These are phyloP conservation scores for Anthophora plumipes DNA, from an alignment of 2,888 invertebrate species.

Conservation along the genomic window DNA sequence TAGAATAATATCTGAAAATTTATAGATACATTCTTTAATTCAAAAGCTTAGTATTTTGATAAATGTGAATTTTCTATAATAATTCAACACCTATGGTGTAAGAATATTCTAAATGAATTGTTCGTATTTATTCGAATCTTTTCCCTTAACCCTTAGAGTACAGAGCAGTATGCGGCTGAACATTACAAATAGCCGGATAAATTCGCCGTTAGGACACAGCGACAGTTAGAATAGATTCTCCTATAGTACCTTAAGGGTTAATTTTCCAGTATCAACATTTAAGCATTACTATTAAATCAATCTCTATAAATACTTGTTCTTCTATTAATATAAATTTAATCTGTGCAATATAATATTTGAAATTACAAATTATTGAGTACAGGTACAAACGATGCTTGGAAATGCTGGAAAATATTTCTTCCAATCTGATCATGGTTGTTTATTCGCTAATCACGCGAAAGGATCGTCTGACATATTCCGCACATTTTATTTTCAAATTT, in stretches of 20 bases:
- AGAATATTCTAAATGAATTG: no score
- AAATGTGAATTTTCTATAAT: no score
- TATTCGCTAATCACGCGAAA: constrained; percentile 8
- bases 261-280: no score
- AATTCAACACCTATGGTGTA: no score
- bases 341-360: background rate
- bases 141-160: no score
- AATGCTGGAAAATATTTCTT: constrained; percentile 3
- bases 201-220: no score
- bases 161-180: no score
- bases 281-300: no score
- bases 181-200: no score
- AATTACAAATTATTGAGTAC: background rate
- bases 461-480: background rate
- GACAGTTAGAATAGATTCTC: no score
- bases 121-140: no score
- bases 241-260: no score
- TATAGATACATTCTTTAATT: background rate
- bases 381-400: background rate
- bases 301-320: background rate
- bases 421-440: background rate
- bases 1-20: background rate
- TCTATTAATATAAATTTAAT: background rate
- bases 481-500: background rate
- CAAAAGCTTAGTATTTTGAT: background rate